Evolutionary conservation across 2,113 vertebrate genomes (phyloP), one percentile per base, ranked within the genome.

Genomic region (Marmota monax): DNA sequence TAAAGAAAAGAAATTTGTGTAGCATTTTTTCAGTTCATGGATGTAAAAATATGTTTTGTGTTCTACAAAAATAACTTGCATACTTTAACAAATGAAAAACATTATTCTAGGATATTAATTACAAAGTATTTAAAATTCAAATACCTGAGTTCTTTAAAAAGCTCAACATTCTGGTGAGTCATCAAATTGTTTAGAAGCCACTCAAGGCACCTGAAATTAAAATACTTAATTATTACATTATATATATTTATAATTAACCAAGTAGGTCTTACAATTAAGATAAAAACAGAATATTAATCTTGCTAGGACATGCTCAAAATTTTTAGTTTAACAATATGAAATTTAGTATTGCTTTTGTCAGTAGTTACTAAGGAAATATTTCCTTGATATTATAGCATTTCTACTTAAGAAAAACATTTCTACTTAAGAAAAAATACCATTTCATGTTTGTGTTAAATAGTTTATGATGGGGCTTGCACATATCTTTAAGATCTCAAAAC

Each of bases 181-280:
- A 99, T 99, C 92, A 99, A 98, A 98, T 99, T 99, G 98, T 99
- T 99, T 88, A 99, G 99, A 96, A 99, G 99, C 99, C 99, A 99
- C 94, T 99, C 99, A 79, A 99, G 99, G 98, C 99, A 99, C 98
- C 99, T 99, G 88, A 58, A 97, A 65, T 90, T 25, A 97, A 96
- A 98, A 98, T 18, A 86, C 25, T 8, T 70, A 78, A 94, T 96
- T 72, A 93, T 82, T 92, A 94, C 2, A 76, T 42, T 88, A 63
- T 29, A 73, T 58, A 8, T 69, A 76, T 27, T 95, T 86, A 80
- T n/a, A 48, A 77, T 78, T 86, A 85, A 86, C 14, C n/a, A 63
- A 93, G 45, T 90, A 96, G 9, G 7, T 94, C 23, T 84, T 89
- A 74, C 0, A 96, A 89, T 93, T 94, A 84, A 92, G 83, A 92